phyloP scores from a whole-genome alignment of 2,113 vertebrate genomes.

The Zosterops hypoxanthus region DNA sequence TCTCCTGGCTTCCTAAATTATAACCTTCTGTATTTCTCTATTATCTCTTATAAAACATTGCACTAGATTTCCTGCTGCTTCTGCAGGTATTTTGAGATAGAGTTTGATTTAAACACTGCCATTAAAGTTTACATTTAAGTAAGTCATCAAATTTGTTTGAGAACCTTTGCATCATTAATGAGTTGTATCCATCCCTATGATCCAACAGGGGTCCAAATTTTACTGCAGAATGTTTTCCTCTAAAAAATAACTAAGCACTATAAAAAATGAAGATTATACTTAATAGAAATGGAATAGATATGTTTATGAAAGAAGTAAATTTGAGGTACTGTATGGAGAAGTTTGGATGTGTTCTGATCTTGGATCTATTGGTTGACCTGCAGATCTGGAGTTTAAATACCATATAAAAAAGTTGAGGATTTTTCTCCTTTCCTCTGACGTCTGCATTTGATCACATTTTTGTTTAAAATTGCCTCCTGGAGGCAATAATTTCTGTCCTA shows the following conservation, averaged over 20 bases:
- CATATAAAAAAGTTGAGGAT: not conserved
- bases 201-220: not conserved
- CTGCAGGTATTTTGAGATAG: not conserved
- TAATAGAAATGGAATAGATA: not conserved
- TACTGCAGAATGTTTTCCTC: not conserved
- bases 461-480: not conserved
- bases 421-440: not conserved
- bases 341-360: not conserved
- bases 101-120: not conserved
- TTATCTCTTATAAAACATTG: not conserved
- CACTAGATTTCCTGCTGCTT: not conserved
- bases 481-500: not conserved
- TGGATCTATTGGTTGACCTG: not conserved
- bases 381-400: not conserved
- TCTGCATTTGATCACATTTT: not conserved
- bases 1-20: not conserved
- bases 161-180: not conserved
- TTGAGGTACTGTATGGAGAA: not conserved
- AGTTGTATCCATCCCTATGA: not conserved
- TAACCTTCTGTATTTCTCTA: not conserved
- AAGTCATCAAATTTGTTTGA: not conserved
- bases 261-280: not conserved
- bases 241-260: not conserved
- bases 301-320: not conserved
- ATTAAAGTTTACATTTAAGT: not conserved